Conservation (phyloP, 2,113 vertebrate species). For the Noturus placidus region DNA sequence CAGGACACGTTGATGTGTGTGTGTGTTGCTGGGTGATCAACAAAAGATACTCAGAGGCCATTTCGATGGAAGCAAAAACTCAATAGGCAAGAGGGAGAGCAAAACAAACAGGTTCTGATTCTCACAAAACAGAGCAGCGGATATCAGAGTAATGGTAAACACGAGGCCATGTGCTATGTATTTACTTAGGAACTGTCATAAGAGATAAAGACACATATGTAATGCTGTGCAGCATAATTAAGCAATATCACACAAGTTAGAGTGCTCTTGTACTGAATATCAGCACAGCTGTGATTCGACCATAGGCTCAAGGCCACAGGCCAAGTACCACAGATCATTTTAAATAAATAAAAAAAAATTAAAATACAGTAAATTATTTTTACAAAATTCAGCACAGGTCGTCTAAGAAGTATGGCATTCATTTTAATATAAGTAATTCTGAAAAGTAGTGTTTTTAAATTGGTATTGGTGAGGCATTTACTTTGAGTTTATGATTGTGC, state of each 20-base stretch:
- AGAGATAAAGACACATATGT: conserved; percentile 4
- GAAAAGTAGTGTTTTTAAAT: background rate
- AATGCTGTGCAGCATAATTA: background rate
- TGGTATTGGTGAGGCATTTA: background rate
- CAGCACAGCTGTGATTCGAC: background rate
- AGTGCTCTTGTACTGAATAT: background rate
- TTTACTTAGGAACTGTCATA: conserved; percentile 20
- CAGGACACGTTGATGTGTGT: conserved; percentile 68
- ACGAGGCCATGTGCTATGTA: background rate
- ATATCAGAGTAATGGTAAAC: conserved; percentile 27
- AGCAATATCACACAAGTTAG: conserved; percentile 9
- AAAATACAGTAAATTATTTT: background rate
- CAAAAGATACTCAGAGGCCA: conserved; percentile 68
- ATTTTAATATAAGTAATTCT: background rate
- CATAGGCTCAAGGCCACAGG: background rate
- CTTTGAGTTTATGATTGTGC: background rate
- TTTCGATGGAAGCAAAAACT: conserved; percentile 60
- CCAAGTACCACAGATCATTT: background rate
- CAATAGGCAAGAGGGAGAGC: conserved; percentile 67
- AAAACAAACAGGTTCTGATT: conserved; percentile 59
- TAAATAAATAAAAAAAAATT: background rate
- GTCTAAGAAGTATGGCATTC: background rate
- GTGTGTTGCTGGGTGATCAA: conserved; percentile 74
- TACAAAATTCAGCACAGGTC: background rate
- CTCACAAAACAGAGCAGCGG: conserved; percentile 50